Conservation (phyloP, 1,140 invertebrate species). For the Diachasma alloeum region DNA sequence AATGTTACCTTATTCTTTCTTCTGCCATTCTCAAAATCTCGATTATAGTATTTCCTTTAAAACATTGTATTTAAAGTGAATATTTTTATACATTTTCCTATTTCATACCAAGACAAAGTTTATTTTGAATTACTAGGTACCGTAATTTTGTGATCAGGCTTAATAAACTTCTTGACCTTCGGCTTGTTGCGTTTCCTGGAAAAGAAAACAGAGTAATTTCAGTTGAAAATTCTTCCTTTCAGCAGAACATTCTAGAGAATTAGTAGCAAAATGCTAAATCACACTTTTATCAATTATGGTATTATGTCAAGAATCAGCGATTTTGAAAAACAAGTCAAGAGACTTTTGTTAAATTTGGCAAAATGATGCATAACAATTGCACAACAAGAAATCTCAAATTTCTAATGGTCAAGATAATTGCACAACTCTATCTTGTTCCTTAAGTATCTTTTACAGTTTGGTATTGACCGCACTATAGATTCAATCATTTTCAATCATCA, state of each 20-base stretch:
- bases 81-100: not conserved
- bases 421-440: no score
- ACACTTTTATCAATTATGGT: not conserved
- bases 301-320: no score
- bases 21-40: no score
- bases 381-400: no score
- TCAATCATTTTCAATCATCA: no score
- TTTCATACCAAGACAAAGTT: not conserved
- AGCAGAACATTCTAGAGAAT: not conserved
- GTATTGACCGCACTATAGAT: no score
- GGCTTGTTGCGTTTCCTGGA: slow-evolving; percentile 59
- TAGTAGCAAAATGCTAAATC: not conserved
- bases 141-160: slow-evolving; percentile 62
- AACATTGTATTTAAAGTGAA: not conserved
- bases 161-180: slow-evolving; percentile 63
- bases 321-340: no score
- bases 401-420: no score
- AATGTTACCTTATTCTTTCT: no score
- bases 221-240: slow-evolving; percentile 6
- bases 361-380: no score
- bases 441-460: no score
- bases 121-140: not conserved
- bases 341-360: no score
- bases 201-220: slow-evolving; percentile 32
- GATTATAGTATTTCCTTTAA: not conserved